phyloP scores from a whole-genome alignment of 2,797 vertebrate species.

The Muraenolepis orangiensis region DNA sequence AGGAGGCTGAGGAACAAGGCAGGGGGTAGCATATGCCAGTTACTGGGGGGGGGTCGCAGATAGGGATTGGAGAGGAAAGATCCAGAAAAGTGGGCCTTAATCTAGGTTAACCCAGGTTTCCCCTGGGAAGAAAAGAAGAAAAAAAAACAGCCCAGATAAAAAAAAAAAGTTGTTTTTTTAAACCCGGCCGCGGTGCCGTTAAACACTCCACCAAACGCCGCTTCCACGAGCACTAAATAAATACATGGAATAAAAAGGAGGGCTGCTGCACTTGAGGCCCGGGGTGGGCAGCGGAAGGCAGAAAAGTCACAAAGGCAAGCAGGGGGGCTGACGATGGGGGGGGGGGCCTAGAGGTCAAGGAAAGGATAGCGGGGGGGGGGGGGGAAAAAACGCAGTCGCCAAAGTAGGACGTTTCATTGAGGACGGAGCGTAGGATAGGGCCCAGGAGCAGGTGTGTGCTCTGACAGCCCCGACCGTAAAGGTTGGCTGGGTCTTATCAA shows the following conservation, averaged over 20 bases:
- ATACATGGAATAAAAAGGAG: background rate
- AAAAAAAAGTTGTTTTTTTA: too few relatives aligned
- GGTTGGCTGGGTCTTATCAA: constrained; percentile 31
- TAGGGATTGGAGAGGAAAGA: constrained; percentile 17
- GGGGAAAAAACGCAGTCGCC: too few relatives aligned
- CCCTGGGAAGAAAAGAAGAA: constrained; percentile 22
- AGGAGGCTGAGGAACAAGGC: constrained; percentile 41
- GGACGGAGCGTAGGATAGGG: too few relatives aligned
- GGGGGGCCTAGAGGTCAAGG: too few relatives aligned
- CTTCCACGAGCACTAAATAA: too few relatives aligned
- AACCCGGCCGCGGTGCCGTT: background rate
- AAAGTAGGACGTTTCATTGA: constrained; percentile 16
- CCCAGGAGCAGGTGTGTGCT: constrained; percentile 26
- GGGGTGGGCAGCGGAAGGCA: background rate
- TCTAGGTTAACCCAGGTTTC: constrained; percentile 42
- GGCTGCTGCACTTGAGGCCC: background rate
- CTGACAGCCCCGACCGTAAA: constrained; percentile 23
- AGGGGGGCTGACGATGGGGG: too few relatives aligned
- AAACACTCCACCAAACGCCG: background rate
- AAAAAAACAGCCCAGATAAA: background rate
- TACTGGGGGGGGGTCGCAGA: constrained; percentile 26
- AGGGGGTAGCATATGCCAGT: constrained; percentile 22
- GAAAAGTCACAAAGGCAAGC: too few relatives aligned
- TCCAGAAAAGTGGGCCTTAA: constrained; percentile 18
- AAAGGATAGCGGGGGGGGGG: too few relatives aligned